Conservation (phyloP, 2,888 invertebrate genomes). For the Dynastes hyllus region DNA sequence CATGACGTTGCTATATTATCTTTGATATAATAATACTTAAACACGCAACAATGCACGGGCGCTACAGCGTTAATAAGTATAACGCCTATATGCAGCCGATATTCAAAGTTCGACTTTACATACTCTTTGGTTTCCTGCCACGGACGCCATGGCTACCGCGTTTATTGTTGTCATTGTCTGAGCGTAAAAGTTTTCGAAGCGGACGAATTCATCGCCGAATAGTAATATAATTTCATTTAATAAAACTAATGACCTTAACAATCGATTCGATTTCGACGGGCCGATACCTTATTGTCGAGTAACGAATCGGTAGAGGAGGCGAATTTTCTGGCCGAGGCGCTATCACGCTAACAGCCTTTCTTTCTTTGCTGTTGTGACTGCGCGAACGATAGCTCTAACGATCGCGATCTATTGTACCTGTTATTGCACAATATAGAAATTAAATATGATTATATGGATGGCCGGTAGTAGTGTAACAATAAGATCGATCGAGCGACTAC, state of each 20-base stretch:
- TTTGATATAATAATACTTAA: conserved; percentile 20
- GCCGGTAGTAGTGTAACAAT: too few relatives aligned
- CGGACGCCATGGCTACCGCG: not conserved
- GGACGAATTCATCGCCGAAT: conserved; percentile 13
- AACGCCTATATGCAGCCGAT: not conserved
- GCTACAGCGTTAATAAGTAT: not conserved
- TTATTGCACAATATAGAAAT: too few relatives aligned
- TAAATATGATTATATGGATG: too few relatives aligned
- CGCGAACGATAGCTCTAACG: too few relatives aligned
- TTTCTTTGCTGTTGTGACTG: too few relatives aligned
- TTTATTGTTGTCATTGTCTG: conserved; percentile 10
- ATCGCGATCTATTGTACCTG: too few relatives aligned
- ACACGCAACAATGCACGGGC: not conserved
- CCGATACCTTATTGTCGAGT: not conserved
- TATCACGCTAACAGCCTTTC: too few relatives aligned
- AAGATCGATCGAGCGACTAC: too few relatives aligned
- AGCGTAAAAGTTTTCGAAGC: not conserved
- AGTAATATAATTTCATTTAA: conserved; percentile 29
- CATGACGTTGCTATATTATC: conserved; percentile 29
- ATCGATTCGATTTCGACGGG: not conserved
- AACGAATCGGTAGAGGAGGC: not conserved
- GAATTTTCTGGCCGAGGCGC: not conserved
- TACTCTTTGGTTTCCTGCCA: not conserved
- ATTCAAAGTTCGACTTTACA: not conserved
- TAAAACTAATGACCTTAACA: conserved; percentile 34